These are phyloP conservation scores for Mesorhabditis sp. DNA, from an alignment of 2,888 invertebrate species.

Conservation along the genomic window DNA sequence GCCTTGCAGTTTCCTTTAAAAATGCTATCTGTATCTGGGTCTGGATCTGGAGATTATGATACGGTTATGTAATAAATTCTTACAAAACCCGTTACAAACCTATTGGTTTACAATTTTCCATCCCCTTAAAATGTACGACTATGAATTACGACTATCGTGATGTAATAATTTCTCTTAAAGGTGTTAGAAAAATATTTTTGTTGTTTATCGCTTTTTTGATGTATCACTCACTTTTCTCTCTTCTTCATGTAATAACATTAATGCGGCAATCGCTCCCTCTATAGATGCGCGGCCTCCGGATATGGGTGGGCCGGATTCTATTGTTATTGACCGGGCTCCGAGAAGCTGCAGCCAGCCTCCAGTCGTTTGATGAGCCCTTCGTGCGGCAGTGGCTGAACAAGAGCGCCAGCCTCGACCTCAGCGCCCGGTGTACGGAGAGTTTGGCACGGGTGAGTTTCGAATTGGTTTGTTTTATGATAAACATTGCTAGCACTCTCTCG, in stretches of 20 bases:
- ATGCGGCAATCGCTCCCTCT: background rate
- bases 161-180: no score
- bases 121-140: no score
- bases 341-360: slow-evolving; percentile 18
- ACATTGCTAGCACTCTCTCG: background rate
- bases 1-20: no score
- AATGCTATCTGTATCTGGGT: no score
- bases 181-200: background rate
- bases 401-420: slow-evolving; percentile 28
- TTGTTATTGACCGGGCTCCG: slow-evolving; percentile 13
- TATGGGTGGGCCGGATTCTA: slow-evolving; percentile 21
- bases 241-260: background rate
- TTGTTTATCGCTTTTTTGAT: background rate
- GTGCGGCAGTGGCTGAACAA: slow-evolving; percentile 30
- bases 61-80: no score
- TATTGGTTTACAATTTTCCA: no score
- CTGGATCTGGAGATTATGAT: no score
- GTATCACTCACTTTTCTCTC: background rate
- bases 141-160: no score
- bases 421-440: slow-evolving; percentile 35
- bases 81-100: no score
- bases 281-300: slow-evolving; percentile 14
- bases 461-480: no score
- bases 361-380: slow-evolving; percentile 29
- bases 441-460: slow-evolving; percentile 30